Percentiles rank a stretch among this genome's conserved stretches.
These are phyloP conservation scores for Saiga tatarica DNA, from an alignment of 2,113 vertebrate genomes.

Conservation along the genomic window DNA sequence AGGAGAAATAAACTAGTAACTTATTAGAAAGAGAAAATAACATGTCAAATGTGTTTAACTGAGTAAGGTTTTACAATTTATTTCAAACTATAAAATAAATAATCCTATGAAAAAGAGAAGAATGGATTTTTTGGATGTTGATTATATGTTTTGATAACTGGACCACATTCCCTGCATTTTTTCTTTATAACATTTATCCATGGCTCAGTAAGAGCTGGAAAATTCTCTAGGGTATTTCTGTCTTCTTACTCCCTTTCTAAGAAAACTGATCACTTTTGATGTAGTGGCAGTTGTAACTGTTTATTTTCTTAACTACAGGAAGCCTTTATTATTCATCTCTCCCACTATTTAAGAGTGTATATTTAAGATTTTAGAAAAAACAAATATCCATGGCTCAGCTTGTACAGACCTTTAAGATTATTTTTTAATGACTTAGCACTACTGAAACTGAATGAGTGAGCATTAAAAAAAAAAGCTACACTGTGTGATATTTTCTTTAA, in stretches of 20 bases:
- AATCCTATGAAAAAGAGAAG: background rate
- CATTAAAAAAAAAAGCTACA: background rate
- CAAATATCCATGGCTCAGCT: slow-evolving; percentile 9
- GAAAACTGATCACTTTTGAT: background rate
- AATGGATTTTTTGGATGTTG: background rate
- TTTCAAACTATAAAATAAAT: background rate
- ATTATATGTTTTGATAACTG: background rate
- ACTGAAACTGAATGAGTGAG: slow-evolving; percentile 30
- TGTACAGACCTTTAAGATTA: slow-evolving; percentile 23
- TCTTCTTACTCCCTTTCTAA: background rate
- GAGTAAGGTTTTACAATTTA: background rate
- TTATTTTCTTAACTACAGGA: background rate
- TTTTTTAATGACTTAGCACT: slow-evolving; percentile 47
- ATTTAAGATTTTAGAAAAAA: slow-evolving; percentile 44
- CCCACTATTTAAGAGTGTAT: background rate
- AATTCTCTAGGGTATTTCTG: background rate
- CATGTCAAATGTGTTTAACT: background rate
- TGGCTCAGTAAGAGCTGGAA: background rate
- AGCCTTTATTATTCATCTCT: background rate
- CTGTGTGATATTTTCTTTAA: slow-evolving; percentile 6
- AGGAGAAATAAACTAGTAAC: background rate
- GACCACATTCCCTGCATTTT: background rate
- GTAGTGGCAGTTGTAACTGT: accelerated
- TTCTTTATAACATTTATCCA: background rate
- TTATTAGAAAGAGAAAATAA: background rate